Base-by-base conservation (phyloP, 2,888 invertebrate genomes). In the Agonopterix arenella region DNA sequence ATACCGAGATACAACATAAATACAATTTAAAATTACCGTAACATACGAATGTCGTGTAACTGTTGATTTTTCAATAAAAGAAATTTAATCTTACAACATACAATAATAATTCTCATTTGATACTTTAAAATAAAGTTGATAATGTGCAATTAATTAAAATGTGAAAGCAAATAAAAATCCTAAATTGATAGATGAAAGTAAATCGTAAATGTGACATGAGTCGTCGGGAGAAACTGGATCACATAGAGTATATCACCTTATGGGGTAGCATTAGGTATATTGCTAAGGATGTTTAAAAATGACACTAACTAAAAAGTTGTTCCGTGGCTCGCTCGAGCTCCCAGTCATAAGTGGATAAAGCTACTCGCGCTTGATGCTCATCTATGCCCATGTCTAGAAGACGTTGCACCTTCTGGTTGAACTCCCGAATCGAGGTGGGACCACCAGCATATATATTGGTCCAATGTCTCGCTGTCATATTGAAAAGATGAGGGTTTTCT, bases 341-440 rank as follows among this genome's bases (percentile, higher is more conserved):
- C 98, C 98, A 98, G 79, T 97, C 95, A 77, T 94, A 95, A 44
- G 96, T 94, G 48, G 98, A 98, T 48, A 98, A 90, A 36, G 98
- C 97, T 45, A 96, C 96, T 59, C 97, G 90, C 36, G 97, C 97
- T 76, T 94, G 93, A 68, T 96, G 94, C 80, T 96, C 96, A 62
- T 96, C 95, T 49, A 99, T 93, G 46, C 99, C 99, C 97, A 99
- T 98, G 72, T 97, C 97, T 70, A 93, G 92, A 62, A 99, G 91
- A 68, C 96, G 93, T 77, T 93, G 93, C 62, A 98, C 95, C 90
- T 97, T 97, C 60, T 93, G 91, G 80, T 96, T 94, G 88, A 95
- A 95, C 62, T 97, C 97, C 56, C 91, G 89, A 47, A 82, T 68
- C 51, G 56, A 50, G 11, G 67, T 62, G 49, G 83, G 91, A 86